These are phyloP conservation scores for Noctilio leporinus DNA, from an alignment of 2,113 vertebrate genomes.

Conservation along the genomic window DNA sequence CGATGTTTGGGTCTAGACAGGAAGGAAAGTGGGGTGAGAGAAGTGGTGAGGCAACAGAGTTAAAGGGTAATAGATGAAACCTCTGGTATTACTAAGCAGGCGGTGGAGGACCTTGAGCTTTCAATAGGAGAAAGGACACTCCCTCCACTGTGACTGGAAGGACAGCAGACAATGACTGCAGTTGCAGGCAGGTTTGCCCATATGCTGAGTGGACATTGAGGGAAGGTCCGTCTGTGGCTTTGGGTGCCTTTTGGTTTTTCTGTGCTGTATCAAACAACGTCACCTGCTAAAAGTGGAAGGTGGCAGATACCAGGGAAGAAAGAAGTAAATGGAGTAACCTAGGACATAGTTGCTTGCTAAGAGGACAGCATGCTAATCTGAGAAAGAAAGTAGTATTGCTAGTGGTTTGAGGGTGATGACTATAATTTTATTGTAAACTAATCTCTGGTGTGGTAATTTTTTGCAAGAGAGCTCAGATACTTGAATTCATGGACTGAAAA, in stretches of 20 bases:
- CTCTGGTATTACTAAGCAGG: background rate
- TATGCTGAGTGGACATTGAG: background rate
- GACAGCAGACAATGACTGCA: background rate
- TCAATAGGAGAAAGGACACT: background rate
- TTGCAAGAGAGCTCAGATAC: background rate
- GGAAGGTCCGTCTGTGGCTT: too few relatives aligned
- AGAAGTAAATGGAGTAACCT: background rate
- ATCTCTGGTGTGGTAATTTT: background rate
- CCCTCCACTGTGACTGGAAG: too few relatives aligned
- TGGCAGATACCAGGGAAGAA: background rate
- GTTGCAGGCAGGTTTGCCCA: background rate
- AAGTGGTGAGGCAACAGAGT: background rate
- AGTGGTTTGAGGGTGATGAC: background rate
- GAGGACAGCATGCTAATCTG: background rate
- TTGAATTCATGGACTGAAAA: background rate
- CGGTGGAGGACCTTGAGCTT: background rate
- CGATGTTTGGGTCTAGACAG: background rate
- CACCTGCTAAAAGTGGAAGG: background rate
- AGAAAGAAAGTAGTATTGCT: background rate
- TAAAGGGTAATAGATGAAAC: background rate
- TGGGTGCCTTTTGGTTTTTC: background rate
- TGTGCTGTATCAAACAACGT: background rate
- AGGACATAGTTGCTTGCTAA: background rate
- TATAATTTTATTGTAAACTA: background rate
- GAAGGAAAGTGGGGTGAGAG: background rate